Base-by-base conservation (phyloP, 1,140 invertebrate genomes). In the Adoxophyes honmai region DNA sequence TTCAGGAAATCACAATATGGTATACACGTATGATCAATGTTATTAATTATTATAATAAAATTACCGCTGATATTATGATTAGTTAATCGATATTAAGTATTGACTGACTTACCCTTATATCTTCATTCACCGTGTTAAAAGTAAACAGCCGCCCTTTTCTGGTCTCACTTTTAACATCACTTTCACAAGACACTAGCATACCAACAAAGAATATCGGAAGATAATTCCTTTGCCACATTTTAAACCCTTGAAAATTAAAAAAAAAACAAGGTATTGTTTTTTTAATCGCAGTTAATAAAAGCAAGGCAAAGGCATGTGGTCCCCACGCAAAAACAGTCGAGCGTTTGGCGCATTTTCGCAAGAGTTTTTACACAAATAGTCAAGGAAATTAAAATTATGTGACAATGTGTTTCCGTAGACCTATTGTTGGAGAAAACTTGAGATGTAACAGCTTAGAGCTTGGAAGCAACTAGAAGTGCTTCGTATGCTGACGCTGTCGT, bases 101-200 rank as follows among this genome's bases (percentile, higher is more conserved):
- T n/a, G n/a, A n/a, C n/a, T n/a, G n/a, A 78, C 81, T 78, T 66
- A 84, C 86, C 16, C 67, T 60, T 28, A 88, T 75, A 65, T 87
- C 81, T 14, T 80, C 61, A 10, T 78, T 64, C 4, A 64, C 10
- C 0, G 70, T 68, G 13, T 83, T 64, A 33, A 89, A 88, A 21
- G 77, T 72, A 13, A 89, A 70, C 37, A 83, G 66, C 54, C 60
- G 86, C 1, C 72, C 57, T 64, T 74, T 64, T 21, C 73, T 67
- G n/a, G 65, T 11, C 37, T 28, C 57, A 48, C 60, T 59, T 38
- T 67, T 53, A 52, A 55, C 39, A 57, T 59, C 57, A 67, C 67
- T 54, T 55, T 68, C 62, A 60, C 68, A 55, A 0, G 58, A 21
- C 18, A 70, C 57, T 11, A 55, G 44, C 1, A 62, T 38, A 10